Evolutionary conservation across 92 coral and sea anemone genomes (phyloP).

Genomic region (Metridium senile): DNA sequence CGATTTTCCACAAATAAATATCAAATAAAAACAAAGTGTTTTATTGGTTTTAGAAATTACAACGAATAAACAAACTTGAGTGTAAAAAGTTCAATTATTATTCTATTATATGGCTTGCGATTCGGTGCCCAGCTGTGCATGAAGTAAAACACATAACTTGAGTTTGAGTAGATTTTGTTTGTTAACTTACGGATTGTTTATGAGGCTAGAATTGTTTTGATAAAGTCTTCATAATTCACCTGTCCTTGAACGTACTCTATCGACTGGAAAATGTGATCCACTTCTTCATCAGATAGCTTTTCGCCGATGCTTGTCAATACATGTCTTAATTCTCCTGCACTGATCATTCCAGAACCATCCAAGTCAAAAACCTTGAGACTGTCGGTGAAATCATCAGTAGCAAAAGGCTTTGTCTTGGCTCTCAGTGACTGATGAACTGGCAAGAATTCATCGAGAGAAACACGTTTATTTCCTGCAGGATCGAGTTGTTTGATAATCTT

Average conservation of each 20-base stretch:
- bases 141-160: too few species aligned
- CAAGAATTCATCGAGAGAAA: slow-evolving; percentile 85
- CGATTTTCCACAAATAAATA: too few species aligned
- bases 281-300: slow-evolving; percentile 79
- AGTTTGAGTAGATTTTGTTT: not conserved
- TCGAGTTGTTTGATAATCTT: slow-evolving; percentile 86
- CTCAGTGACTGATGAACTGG: slow-evolving; percentile 81
- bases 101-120: too few species aligned
- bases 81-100: too few species aligned
- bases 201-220: slow-evolving; percentile 66
- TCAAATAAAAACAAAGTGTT: too few species aligned
- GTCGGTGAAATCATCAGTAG: slow-evolving; percentile 89
- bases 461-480: slow-evolving; percentile 77
- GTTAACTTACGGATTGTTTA: not conserved
- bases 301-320: slow-evolving; percentile 95
- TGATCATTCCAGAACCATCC: slow-evolving; percentile 84
- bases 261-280: slow-evolving; percentile 75
- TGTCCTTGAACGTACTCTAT: slow-evolving; percentile 87
- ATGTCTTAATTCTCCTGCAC: slow-evolving; percentile 94
- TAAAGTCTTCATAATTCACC: slow-evolving; percentile 91
- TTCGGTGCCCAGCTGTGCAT: too few species aligned
- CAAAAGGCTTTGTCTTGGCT: slow-evolving; percentile 59
- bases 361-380: slow-evolving; percentile 89
- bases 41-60: too few species aligned
- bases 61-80: too few species aligned